Percentiles rank a stretch among this genome's conserved stretches.
These are phyloP conservation scores for Drosophila leonis DNA, from an alignment of 2,888 invertebrate species.

Conservation along the genomic window DNA sequence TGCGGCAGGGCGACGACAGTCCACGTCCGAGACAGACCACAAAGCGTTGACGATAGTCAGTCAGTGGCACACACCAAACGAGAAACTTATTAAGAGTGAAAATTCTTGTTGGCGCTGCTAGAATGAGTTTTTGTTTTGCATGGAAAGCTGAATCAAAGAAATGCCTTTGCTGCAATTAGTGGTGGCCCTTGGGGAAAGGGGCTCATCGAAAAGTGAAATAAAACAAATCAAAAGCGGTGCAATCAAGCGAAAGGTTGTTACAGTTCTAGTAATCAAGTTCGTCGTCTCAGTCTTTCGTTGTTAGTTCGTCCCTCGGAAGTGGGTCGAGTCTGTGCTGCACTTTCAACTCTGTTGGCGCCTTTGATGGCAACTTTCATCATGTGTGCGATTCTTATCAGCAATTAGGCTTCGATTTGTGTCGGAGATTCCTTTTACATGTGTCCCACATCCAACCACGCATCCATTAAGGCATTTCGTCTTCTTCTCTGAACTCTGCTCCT, in stretches of 20 bases:
- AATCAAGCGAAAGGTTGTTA: slow-evolving; percentile 56
- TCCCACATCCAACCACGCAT: slow-evolving; percentile 21
- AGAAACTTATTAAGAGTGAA: slow-evolving; percentile 79
- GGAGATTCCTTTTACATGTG: slow-evolving; percentile 37
- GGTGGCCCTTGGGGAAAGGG: slow-evolving; percentile 31
- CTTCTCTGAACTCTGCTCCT: slow-evolving; percentile 13
- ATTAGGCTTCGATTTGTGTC: slow-evolving; percentile 45
- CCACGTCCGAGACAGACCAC: slow-evolving; percentile 26
- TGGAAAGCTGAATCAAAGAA: slow-evolving; percentile 60
- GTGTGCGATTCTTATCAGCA: slow-evolving; percentile 66
- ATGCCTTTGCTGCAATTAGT: slow-evolving; percentile 61
- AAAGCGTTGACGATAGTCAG: slow-evolving; percentile 66
- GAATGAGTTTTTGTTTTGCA: slow-evolving; percentile 66
- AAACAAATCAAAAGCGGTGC: slow-evolving; percentile 58
- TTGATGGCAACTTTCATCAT: slow-evolving; percentile 44
- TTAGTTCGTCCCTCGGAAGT: slow-evolving; percentile 28
- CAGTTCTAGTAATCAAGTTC: slow-evolving; percentile 52
- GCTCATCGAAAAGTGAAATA: slow-evolving; percentile 65
- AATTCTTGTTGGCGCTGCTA: slow-evolving; percentile 56
- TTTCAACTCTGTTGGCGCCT: slow-evolving; percentile 50
- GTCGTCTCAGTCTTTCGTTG: slow-evolving; percentile 42
- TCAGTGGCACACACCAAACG: slow-evolving; percentile 74
- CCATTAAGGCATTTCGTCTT: slow-evolving; percentile 34
- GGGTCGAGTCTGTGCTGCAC: slow-evolving; percentile 54
- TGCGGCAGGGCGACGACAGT: slow-evolving; percentile 17